Evolutionary conservation across 2,888 invertebrate genomes (phyloP).

Genomic region (Rugalucina vietnamica): DNA sequence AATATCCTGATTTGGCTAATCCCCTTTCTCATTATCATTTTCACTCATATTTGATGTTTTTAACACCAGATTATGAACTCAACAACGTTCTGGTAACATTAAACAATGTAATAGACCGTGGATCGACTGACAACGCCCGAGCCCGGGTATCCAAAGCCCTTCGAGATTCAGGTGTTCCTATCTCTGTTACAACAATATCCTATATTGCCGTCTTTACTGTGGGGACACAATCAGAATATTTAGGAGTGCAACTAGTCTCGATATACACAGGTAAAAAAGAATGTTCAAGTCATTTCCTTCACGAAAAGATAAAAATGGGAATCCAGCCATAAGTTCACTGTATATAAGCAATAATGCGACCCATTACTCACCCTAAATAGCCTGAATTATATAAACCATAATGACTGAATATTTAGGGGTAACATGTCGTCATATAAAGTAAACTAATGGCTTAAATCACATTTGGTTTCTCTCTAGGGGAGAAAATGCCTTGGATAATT

Average conservation of each 20-base stretch:
- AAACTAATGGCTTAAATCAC: background rate
- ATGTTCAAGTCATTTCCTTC: background rate
- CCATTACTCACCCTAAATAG: background rate
- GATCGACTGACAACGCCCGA: slow-evolving; percentile 28
- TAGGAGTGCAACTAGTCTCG: slow-evolving; percentile 28
- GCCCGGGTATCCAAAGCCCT: slow-evolving; percentile 32
- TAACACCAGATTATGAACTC: slow-evolving; percentile 39
- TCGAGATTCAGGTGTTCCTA: slow-evolving; percentile 20
- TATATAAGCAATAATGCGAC: too few species aligned
- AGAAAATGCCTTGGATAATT: too few species aligned
- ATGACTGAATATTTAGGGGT: background rate
- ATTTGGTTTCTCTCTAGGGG: too few species aligned
- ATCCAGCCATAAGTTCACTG: too few species aligned
- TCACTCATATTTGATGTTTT: too few species aligned
- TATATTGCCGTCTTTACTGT: slow-evolving; percentile 34
- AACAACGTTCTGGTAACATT: slow-evolving; percentile 35
- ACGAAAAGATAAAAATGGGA: background rate
- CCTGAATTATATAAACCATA: background rate
- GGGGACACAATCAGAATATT: slow-evolving; percentile 31
- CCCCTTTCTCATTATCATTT: too few species aligned
- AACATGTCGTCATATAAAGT: background rate
- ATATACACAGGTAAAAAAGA: slow-evolving; percentile 34
- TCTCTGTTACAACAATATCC: slow-evolving; percentile 35
- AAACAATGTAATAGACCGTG: slow-evolving; percentile 25
- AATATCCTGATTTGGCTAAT: too few species aligned